Percentiles rank a stretch among this genome's conserved stretches.
Conservation (phyloP, 1,140 invertebrate species). For the Radopholus similis region DNA sequence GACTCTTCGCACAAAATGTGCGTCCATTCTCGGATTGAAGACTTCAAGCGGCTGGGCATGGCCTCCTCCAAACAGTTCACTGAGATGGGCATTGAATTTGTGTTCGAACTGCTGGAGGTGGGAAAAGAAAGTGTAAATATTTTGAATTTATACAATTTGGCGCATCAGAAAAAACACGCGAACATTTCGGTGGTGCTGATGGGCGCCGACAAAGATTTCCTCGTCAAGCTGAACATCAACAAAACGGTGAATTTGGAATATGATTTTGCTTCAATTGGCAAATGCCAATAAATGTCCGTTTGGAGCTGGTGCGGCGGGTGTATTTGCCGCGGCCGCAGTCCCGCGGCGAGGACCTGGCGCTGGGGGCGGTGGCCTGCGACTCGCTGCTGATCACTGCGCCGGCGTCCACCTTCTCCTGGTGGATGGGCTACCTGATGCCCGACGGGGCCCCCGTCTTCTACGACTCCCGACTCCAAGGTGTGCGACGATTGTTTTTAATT, state of each 20-base stretch:
- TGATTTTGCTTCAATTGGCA: neutral
- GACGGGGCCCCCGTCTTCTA: neutral
- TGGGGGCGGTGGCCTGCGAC: conserved; percentile 17
- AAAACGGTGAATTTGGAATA: neutral
- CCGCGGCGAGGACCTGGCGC: conserved; percentile 22
- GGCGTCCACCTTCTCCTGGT: conserved; percentile 30
- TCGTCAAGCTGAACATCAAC: neutral
- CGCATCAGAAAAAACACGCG: neutral
- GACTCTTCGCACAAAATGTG: conserved; percentile 7
- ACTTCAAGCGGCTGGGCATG: neutral
- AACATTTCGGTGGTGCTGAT: neutral
- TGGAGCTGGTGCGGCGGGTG: neutral
- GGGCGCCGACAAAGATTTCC: neutral
- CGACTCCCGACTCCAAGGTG: neutral
- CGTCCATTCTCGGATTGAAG: conserved; percentile 6
- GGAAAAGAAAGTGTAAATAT: neutral
- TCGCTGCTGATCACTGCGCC: conserved; percentile 23
- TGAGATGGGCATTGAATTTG: conserved; percentile 10
- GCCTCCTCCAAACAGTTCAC: conserved; percentile 2
- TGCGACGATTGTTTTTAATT: neutral
- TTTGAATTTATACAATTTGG: conserved; percentile 1
- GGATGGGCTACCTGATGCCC: conserved; percentile 28
- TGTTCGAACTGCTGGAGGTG: neutral
- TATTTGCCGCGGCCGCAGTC: conserved; percentile 15
- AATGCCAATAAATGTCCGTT: neutral